These are phyloP conservation scores for Spodoptera exigua DNA, from an alignment of 2,888 invertebrate genomes.

Conservation along the genomic window DNA sequence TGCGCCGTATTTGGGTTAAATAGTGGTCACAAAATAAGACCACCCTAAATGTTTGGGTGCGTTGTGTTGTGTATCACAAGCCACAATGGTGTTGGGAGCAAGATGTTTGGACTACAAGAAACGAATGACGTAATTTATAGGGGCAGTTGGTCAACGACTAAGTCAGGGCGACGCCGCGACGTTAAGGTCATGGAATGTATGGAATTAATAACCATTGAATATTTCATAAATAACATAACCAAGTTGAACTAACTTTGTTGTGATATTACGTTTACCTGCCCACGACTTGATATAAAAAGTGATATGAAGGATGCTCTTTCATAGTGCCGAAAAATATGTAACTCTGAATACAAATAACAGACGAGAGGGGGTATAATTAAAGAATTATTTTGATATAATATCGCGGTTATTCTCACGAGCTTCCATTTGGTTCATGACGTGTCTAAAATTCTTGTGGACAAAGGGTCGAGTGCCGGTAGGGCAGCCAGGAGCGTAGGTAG, in stretches of 20 bases:
- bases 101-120: conserved; percentile 64
- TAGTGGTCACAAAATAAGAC: conserved; percentile 75
- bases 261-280: conserved; percentile 19
- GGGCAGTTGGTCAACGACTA: conserved; percentile 57
- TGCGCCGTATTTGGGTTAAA: conserved; percentile 77
- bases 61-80: conserved; percentile 44
- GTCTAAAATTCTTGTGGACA: conserved; percentile 82
- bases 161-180: too few relatives aligned
- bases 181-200: conserved; percentile 48
- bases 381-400: conserved; percentile 73
- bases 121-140: conserved; percentile 67
- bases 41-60: conserved; percentile 79
- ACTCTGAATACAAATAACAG: conserved; percentile 56
- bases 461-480: conserved; percentile 69
- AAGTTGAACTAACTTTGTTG: conserved; percentile 29
- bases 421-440: conserved; percentile 82
- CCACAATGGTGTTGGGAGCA: conserved; percentile 63
- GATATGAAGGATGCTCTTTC: conserved; percentile 4
- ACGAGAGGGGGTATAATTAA: conserved; percentile 70
- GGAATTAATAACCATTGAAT: too few relatives aligned
- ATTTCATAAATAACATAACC: too few relatives aligned
- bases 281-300: not conserved
- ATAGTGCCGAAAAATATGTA: conserved; percentile 56
- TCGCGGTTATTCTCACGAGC: conserved; percentile 77
- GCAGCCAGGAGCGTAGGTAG: conserved; percentile 84